A percentile compares a stretch with the other conserved stretches of the same genome.
phyloP scores from a whole-genome alignment of 2,888 invertebrate genomes.

The Drosophila histrio region DNA sequence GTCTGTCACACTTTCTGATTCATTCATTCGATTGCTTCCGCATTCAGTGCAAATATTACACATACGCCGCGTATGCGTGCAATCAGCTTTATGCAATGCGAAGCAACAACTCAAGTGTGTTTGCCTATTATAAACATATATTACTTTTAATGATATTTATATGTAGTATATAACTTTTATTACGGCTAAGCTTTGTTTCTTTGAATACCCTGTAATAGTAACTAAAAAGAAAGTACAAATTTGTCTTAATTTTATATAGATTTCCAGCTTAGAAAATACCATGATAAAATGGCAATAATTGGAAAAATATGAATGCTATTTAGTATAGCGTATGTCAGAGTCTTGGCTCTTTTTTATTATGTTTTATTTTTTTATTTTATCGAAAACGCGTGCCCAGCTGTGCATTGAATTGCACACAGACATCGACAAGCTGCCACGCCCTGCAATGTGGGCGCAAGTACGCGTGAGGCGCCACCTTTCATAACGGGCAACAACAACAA shows the following conservation, averaged over 20 bases:
- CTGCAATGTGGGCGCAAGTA: not conserved
- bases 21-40: conserved; percentile 24
- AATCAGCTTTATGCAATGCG: conserved; percentile 20
- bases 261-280: no score
- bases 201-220: not conserved
- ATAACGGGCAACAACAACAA: not conserved
- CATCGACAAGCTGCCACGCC: conserved; percentile 6
- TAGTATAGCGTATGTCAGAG: not conserved
- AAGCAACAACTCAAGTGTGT: not conserved
- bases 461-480: conserved; percentile 49
- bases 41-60: conserved; percentile 35
- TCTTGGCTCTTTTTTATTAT: not conserved
- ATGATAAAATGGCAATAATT: not conserved
- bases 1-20: not conserved
- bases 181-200: not conserved
- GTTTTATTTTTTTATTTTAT: conserved; percentile 37
- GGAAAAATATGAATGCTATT: not conserved
- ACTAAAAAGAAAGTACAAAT: not conserved
- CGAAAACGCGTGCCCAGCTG: conserved; percentile 48
- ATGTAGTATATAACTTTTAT: not conserved
- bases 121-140: not conserved
- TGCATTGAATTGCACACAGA: conserved; percentile 5
- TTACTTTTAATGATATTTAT: conserved; percentile 9
- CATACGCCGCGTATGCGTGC: conserved; percentile 20
- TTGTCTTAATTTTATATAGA: no score